These are phyloP conservation scores for Amazona finschi DNA, from an alignment of 2,797 vertebrate species.

Conservation along the genomic window DNA sequence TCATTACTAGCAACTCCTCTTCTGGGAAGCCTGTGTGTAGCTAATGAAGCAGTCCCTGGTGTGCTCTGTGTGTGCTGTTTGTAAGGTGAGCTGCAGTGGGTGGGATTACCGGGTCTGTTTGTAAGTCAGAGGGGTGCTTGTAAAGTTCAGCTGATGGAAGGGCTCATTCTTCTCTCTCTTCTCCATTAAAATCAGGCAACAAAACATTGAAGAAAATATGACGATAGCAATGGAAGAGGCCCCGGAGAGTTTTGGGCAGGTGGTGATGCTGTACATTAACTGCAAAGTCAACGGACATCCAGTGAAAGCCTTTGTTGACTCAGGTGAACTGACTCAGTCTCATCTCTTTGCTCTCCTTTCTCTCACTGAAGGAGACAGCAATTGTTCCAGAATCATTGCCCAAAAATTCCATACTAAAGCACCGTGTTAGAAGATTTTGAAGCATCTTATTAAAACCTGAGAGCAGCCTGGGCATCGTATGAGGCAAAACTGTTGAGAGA, in stretches of 20 bases:
- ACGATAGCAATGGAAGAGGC: constrained; percentile 99
- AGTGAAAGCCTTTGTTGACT: constrained; percentile 98
- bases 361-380: background rate
- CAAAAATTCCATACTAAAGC: background rate
- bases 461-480: background rate
- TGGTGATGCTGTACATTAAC: constrained; percentile 99
- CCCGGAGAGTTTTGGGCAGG: constrained; percentile 97
- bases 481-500: background rate
- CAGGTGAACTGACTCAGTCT: constrained; percentile 77
- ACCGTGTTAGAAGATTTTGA: background rate
- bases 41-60: background rate
- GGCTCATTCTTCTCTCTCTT: background rate
- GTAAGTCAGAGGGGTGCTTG: background rate
- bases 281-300: constrained; percentile 98
- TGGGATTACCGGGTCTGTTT: background rate
- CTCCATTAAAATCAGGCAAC: constrained; percentile 82
- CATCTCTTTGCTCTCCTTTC: background rate
- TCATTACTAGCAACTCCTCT: background rate
- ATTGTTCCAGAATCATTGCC: background rate
- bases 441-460: background rate
- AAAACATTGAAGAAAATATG: constrained; percentile 99
- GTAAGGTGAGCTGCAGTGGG: background rate
- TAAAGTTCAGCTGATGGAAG: background rate
- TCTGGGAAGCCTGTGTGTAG: background rate
- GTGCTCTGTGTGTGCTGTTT: background rate